Evolutionary conservation across 1,140 invertebrate genomes (phyloP), one percentile per base, ranked within the genome.

Genomic region (Calosoma granatense): DNA sequence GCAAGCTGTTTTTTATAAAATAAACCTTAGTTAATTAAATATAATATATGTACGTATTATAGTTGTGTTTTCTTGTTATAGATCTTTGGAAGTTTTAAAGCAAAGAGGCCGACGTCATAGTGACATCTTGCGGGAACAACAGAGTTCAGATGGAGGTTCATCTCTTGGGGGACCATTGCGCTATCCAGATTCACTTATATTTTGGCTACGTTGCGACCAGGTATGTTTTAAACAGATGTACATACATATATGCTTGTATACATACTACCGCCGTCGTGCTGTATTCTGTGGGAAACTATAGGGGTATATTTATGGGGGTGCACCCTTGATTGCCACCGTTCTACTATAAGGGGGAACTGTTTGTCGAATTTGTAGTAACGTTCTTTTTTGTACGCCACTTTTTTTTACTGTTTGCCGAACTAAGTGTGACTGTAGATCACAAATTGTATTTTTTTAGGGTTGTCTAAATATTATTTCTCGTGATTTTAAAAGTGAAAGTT

Each of bases 151-250:
- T 11, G 87, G 88, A 3, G 81, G 76, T 1, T 78, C 70, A 43
- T 74, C 75, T 11, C 67, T 87, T 19, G 87, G 88, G 30, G 90
- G 88, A 9, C 84, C 84, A 1, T 74, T 94, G 6, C 78, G 92
- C 20, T 88, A 82, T 66, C 72, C 75, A 0, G 74, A 85, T 62
- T 79, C 80, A 1, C 70, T 90, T 59, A 81, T 95, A 17, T 74
- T 96, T 3, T 94, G 90, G 91, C 71, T 95, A 0, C 79, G 83
- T 60, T 91, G 88, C 69, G 80, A 92, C 59, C 82, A 87, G 80
- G 83, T 86, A 71, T 72, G 39, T 41, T 61, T 22, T 41, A 36
- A 17, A 20, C 39, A 23, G 23, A 39, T 39, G 43, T 36, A 36
- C n/a, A 36, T 36, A 36, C n/a, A 36, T 36, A 36, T 36, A 36